Evolutionary conservation across 2,888 invertebrate genomes (phyloP).

Genomic region (Tetramorium bicarinatum): DNA sequence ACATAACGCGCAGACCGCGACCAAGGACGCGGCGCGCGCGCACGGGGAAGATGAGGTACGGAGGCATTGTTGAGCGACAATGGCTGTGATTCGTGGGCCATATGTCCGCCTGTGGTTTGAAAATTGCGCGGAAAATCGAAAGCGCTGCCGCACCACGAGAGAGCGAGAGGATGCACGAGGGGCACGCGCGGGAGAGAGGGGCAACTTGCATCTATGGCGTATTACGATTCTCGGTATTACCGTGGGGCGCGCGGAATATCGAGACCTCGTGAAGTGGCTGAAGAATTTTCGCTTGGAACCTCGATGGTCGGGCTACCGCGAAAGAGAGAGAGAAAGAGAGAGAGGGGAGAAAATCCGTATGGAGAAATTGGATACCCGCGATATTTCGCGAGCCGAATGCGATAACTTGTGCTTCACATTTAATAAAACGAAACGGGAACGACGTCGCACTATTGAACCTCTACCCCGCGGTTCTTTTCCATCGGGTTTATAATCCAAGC

Average conservation of each 20-base stretch:
- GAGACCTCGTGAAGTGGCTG: conserved; percentile 56
- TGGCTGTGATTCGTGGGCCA: conserved; percentile 72
- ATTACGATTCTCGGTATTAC: conserved; percentile 60
- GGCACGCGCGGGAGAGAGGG: neutral
- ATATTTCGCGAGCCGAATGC: conserved; percentile 41
- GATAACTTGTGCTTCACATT: conserved; percentile 54
- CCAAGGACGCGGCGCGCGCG: conserved; percentile 35
- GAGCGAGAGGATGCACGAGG: neutral
- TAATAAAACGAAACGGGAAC: conserved; percentile 48
- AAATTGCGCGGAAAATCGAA: conserved; percentile 76
- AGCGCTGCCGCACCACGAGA: conserved; percentile 37
- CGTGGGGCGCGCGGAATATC: conserved; percentile 56
- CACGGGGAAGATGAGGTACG: conserved; percentile 44
- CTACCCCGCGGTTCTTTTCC: conserved; percentile 35
- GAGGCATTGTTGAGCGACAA: conserved; percentile 70
- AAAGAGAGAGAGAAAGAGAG: neutral
- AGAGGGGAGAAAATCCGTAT: neutral
- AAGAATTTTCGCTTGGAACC: conserved; percentile 64
- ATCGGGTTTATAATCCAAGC: conserved; percentile 41
- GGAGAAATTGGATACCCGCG: conserved; percentile 46
- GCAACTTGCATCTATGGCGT: conserved; percentile 55
- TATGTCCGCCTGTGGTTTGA: conserved; percentile 68
- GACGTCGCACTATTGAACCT: conserved; percentile 32
- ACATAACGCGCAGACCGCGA: conserved; percentile 52
- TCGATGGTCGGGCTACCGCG: neutral